phyloP scores from a whole-genome alignment of 2,888 invertebrate species.

The Eurytoma californica region DNA sequence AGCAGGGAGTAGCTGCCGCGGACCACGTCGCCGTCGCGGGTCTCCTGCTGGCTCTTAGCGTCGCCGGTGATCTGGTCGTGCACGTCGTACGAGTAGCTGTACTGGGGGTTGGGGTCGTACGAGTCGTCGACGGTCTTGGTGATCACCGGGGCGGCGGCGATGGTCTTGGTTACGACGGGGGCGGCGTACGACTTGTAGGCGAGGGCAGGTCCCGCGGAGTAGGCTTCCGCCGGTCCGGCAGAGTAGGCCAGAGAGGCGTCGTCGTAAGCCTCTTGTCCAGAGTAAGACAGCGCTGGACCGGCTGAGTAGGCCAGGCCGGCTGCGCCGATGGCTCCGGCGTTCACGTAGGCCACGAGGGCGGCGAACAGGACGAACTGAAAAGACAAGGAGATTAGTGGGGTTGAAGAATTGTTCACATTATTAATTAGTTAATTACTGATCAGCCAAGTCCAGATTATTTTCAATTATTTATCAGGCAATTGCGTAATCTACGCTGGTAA shows the following conservation, averaged over 20 bases:
- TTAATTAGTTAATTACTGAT: background rate
- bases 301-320: constrained; percentile 12
- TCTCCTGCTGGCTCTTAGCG: constrained; percentile 69
- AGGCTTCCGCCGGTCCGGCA: too few species aligned
- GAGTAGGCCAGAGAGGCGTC: constrained; percentile 14
- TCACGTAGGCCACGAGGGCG: constrained; percentile 25
- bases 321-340: background rate
- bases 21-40: constrained; percentile 69
- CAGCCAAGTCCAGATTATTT: background rate
- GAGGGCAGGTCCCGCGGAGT: constrained; percentile 3
- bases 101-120: constrained; percentile 71
- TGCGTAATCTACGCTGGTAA: background rate
- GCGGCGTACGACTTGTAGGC: constrained; percentile 36
- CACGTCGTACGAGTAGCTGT: constrained; percentile 70
- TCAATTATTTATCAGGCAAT: background rate
- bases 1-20: constrained; percentile 74
- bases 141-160: constrained; percentile 56
- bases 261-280: background rate
- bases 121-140: constrained; percentile 67
- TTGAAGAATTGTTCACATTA: background rate
- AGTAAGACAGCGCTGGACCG: background rate
- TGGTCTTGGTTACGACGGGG: constrained; percentile 6
- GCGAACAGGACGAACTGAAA: constrained; percentile 28
- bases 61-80: constrained; percentile 70
- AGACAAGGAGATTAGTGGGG: background rate